Evolutionary conservation across 2,888 invertebrate genomes (phyloP).

Genomic region (Anorthoa munda): DNA sequence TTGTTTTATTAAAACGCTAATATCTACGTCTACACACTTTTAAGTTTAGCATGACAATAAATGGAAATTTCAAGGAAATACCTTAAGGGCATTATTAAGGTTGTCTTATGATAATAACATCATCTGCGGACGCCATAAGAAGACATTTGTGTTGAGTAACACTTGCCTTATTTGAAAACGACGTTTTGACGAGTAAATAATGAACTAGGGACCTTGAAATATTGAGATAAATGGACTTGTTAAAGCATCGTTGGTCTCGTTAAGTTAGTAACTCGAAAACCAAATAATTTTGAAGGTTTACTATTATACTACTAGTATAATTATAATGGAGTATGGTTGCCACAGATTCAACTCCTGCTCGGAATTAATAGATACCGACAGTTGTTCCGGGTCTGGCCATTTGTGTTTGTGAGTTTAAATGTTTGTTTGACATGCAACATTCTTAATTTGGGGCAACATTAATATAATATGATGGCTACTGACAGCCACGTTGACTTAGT

Average conservation of each 20-base stretch:
- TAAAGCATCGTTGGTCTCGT: background rate
- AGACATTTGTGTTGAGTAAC: constrained; percentile 12
- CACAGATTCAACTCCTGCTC: too few relatives aligned
- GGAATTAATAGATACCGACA: too few relatives aligned
- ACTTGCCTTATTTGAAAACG: constrained; percentile 29
- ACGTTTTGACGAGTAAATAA: constrained; percentile 55
- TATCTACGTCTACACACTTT: background rate
- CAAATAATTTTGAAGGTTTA: background rate
- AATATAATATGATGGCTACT: too few relatives aligned
- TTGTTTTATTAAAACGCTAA: too few relatives aligned
- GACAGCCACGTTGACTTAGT: too few relatives aligned
- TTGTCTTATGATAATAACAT: constrained; percentile 4
- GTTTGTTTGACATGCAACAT: too few relatives aligned
- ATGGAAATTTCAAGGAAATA: background rate
- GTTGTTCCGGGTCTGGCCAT: too few relatives aligned
- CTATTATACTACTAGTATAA: background rate
- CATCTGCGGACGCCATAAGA: background rate
- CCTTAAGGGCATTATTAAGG: background rate
- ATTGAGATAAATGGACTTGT: constrained; percentile 6
- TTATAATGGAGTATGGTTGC: background rate
- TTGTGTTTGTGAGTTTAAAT: too few relatives aligned
- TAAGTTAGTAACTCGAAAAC: background rate
- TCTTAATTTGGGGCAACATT: too few relatives aligned
- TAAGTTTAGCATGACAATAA: background rate
- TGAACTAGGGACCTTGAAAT: constrained; percentile 28